Evolutionary conservation across 2,113 vertebrate species (phyloP), one percentile per base, ranked within the genome.

Genomic region (Sinocyclocheilus anshuiensis): DNA sequence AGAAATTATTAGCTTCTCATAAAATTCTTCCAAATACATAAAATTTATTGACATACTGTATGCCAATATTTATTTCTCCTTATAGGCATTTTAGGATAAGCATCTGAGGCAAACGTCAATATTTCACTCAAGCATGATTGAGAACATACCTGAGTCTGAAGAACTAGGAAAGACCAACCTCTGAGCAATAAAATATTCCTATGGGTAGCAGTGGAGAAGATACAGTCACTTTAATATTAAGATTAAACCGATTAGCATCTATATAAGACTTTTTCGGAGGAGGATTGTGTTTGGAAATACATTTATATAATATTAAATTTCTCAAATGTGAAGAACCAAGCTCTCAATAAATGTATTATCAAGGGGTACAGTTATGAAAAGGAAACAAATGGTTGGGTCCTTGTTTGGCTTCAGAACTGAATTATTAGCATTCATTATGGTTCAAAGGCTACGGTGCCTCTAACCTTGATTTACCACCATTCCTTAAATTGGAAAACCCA

Each of bases 401-500:
- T 78, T 85, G 39, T 33, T 85, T 63, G 67, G 59, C 18, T 78
- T 76, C 36, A 22, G 24, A 63, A 76, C 53, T 75, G 11, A 29
- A 26, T 20, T 33, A 61, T 85, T 67, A 53, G 24, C 11, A 50
- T 36, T 65, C 74, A 55, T 85, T 33, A 84, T 15, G 26, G 29
- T 29, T 33, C 61, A 39, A 55, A 65, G 24, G n/a, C 29, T 36
- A 12, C 75, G 48, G 18, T 39, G 29, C 72, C 45, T 69, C 29
- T 53, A 63, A 63, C 12, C 48, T 36, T n/a, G 77, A 79, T 79
- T 80, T 42, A 80, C 57, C 36, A 42, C 77, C 33, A 48, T 81
- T 55, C 42, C 24, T 69, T 69, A 29, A 48, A 82, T 29, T 29
- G 26, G 53, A 39, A 71, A 67, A 61, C 61, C 29, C 22, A 45